phyloP scores from a whole-genome alignment of 2,113 vertebrate species.

The Sebastes schlegelii region DNA sequence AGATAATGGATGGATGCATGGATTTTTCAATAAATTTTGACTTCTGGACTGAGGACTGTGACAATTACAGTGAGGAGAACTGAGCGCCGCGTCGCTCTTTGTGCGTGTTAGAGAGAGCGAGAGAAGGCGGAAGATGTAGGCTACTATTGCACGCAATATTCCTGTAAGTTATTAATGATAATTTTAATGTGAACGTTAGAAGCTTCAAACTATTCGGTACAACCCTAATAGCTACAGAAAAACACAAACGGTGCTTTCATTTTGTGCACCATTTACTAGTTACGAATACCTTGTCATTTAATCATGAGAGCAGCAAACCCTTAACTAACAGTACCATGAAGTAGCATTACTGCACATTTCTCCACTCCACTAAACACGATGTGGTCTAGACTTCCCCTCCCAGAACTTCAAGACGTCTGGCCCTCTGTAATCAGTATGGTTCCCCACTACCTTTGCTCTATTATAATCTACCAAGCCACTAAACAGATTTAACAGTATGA shows the following conservation, averaged over 20 bases:
- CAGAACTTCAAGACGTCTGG: background rate
- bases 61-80: too few species aligned
- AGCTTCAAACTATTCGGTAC: too few species aligned
- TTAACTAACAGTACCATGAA: background rate
- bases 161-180: too few species aligned
- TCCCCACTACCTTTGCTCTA: background rate
- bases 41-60: too few species aligned
- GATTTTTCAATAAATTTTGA: too few species aligned
- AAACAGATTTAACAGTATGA: constrained; percentile 56
- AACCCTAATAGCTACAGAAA: too few species aligned
- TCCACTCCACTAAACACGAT: background rate
- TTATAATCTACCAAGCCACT: constrained; percentile 40
- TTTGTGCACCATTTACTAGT: background rate
- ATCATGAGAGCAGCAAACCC: background rate
- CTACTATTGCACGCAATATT: too few species aligned
- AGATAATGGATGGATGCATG: too few species aligned
- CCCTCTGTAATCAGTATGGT: background rate
- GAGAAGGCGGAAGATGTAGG: too few species aligned
- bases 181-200: too few species aligned
- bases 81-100: too few species aligned
- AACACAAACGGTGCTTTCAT: background rate
- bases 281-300: background rate
- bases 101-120: too few species aligned
- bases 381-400: constrained; percentile 7
- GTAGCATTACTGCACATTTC: background rate